Conservation (phyloP, 2,113 vertebrate species). For the Reinhardtius hippoglossoides region DNA sequence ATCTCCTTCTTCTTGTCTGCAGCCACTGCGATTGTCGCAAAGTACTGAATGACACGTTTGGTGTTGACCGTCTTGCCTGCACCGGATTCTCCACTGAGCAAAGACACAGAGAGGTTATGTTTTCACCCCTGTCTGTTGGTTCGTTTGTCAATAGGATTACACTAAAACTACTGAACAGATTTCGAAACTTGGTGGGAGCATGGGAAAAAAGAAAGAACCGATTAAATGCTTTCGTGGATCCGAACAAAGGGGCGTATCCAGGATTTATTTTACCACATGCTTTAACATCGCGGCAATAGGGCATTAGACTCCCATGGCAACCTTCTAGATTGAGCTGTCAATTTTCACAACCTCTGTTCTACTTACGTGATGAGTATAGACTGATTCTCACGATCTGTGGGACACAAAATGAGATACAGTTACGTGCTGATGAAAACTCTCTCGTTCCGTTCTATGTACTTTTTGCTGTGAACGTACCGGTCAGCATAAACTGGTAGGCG, state of each 20-base stretch:
- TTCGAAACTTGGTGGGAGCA: too few relatives aligned
- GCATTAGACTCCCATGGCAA: too few relatives aligned
- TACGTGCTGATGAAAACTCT: neutral
- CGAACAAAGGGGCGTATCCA: too few relatives aligned
- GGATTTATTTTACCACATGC: too few relatives aligned
- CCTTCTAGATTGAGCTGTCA: too few relatives aligned
- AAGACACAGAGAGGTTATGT: too few relatives aligned
- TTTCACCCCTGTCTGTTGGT: neutral
- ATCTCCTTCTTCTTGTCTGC: constrained; percentile 49
- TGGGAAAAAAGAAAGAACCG: too few relatives aligned
- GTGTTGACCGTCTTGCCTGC: constrained; percentile 92
- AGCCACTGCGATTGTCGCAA: constrained; percentile 87
- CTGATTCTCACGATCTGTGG: constrained; percentile 85
- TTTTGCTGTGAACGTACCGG: constrained; percentile 67
- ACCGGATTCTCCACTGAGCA: constrained; percentile 65
- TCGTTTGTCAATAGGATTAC: neutral
- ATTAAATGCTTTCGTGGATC: too few relatives aligned
- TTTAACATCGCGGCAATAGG: too few relatives aligned
- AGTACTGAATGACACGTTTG: constrained; percentile 92
- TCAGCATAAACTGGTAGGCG: constrained; percentile 89
- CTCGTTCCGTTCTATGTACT: neutral
- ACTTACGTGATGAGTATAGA: constrained; percentile 87
- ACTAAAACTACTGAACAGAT: too few relatives aligned
- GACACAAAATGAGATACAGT: neutral
- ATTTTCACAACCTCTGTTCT: fast-evolving